phyloP scores from a whole-genome alignment of 2,888 invertebrate species.

The Dasysyrphus albostriatus region DNA sequence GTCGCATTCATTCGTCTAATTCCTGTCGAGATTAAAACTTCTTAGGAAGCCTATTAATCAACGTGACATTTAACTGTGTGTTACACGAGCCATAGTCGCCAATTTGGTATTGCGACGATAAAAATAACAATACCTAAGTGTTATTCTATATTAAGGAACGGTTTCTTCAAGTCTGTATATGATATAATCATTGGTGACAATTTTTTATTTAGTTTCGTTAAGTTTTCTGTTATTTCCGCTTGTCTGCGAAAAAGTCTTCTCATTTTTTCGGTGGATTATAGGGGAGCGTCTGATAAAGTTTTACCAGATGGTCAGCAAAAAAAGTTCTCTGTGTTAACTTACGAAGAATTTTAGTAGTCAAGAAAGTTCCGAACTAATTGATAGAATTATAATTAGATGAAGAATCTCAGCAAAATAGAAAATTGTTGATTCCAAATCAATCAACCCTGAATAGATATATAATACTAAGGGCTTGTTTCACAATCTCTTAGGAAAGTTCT shows the following conservation, averaged over 20 bases:
- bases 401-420: not conserved
- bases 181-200: not conserved
- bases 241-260: not conserved
- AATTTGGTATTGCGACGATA: slow-evolving; percentile 15
- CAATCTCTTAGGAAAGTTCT: too few relatives aligned
- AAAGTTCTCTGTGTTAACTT: not conserved
- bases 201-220: not conserved
- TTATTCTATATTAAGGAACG: not conserved
- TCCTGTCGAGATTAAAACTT: slow-evolving; percentile 41
- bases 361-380: not conserved
- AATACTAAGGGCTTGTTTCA: too few relatives aligned
- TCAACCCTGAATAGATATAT: not conserved
- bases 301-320: too few relatives aligned
- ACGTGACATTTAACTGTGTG: slow-evolving; percentile 24
- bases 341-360: not conserved
- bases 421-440: not conserved
- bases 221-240: not conserved
- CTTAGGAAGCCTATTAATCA: slow-evolving; percentile 36
- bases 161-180: not conserved
- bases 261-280: too few relatives aligned
- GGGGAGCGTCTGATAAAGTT: too few relatives aligned
- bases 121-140: slow-evolving; percentile 9
- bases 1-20: slow-evolving; percentile 46
- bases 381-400: not conserved
- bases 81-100: slow-evolving; percentile 26